phyloP scores from a whole-genome alignment of 2,888 invertebrate genomes.

The Calliopum simillimum region DNA sequence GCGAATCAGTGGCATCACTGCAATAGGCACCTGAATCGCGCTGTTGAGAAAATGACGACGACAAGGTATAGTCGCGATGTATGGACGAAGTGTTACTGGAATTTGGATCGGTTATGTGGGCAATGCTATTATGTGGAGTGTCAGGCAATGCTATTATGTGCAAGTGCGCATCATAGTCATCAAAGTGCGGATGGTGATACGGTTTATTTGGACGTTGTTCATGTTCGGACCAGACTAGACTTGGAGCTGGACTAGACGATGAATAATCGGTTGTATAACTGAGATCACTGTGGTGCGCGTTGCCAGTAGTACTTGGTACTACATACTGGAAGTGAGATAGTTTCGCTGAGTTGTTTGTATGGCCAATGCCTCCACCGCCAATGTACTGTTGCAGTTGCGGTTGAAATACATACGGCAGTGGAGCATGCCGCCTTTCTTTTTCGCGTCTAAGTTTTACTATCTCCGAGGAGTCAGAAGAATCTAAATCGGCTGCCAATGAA shows the following conservation, averaged over 20 bases:
- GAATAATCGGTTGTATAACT: slow-evolving; percentile 66
- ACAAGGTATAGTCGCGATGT: slow-evolving; percentile 61
- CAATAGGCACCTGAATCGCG: slow-evolving; percentile 64
- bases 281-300: slow-evolving; percentile 56
- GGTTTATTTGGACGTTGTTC: slow-evolving; percentile 47
- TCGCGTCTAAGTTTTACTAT: slow-evolving; percentile 67
- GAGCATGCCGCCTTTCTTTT: slow-evolving; percentile 70
- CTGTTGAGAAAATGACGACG: slow-evolving; percentile 61
- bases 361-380: slow-evolving; percentile 17
- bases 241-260: slow-evolving; percentile 65
- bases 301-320: slow-evolving; percentile 34
- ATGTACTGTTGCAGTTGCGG: slow-evolving; percentile 69
- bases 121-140: slow-evolving; percentile 77
- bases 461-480: slow-evolving; percentile 60
- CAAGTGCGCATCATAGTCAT: slow-evolving; percentile 45
- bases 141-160: slow-evolving; percentile 63
- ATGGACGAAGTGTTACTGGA: slow-evolving; percentile 59
- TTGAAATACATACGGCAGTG: slow-evolving; percentile 69
- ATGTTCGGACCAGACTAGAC: slow-evolving; percentile 63
- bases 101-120: slow-evolving; percentile 67
- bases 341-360: slow-evolving; percentile 13
- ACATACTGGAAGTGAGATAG: slow-evolving; percentile 35
- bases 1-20: slow-evolving; percentile 64
- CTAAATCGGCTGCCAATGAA: slow-evolving; percentile 53
- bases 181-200: slow-evolving; percentile 38